Evolutionary conservation across 2,797 vertebrate species (phyloP).

Genomic region (Sphenopsis melanotis): DNA sequence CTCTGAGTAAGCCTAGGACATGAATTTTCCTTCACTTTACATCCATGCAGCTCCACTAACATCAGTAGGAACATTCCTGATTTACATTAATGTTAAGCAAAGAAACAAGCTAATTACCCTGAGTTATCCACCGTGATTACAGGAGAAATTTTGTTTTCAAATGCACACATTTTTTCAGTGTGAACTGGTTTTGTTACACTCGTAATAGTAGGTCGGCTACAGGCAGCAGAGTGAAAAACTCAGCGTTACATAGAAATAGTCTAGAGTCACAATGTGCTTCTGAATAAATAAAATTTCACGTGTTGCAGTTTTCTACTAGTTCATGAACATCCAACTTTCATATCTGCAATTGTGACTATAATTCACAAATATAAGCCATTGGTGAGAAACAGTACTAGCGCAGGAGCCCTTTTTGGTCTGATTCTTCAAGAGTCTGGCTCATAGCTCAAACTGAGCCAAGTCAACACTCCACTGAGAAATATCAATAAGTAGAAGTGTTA

Average conservation of each 20-base stretch:
- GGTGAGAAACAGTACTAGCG: background rate
- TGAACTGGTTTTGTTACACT: background rate
- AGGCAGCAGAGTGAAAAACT: background rate
- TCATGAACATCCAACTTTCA: background rate
- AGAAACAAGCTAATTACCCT: conserved; percentile 13
- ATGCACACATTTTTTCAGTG: background rate
- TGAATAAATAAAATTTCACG: background rate
- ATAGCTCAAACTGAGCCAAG: background rate
- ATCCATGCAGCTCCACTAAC: background rate
- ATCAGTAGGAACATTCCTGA: background rate
- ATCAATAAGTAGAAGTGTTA: background rate
- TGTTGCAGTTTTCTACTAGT: background rate
- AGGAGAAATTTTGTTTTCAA: background rate
- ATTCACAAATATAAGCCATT: background rate
- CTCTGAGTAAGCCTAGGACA: background rate
- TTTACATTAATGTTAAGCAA: background rate
- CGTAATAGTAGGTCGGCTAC: background rate
- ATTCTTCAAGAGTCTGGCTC: background rate
- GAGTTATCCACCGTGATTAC: conserved; percentile 6
- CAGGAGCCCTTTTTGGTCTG: background rate
- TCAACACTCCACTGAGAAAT: background rate
- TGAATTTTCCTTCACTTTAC: background rate
- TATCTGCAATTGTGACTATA: background rate
- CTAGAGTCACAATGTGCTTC: background rate
- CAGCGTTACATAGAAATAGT: background rate